Base-by-base conservation (phyloP, 2,888 invertebrate species). In the Oscheius onirici region DNA sequence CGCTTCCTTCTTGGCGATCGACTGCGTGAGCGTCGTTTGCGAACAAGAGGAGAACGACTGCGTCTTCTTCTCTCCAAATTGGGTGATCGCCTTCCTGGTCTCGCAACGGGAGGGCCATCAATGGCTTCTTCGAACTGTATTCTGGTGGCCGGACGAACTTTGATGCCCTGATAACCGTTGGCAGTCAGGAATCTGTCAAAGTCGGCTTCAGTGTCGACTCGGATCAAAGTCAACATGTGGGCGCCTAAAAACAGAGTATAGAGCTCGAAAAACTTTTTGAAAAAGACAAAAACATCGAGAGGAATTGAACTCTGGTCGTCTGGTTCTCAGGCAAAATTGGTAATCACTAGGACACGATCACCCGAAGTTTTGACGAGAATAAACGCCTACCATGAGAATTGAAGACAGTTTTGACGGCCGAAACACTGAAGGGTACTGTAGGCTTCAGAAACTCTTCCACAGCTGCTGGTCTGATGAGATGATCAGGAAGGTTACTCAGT, bases 161-260 rank as follows among this genome's bases (percentile, higher is more conserved):
- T 77, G 24, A 84, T 81, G 24, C 83, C 83, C 44, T 71, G 72
- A n/a, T 83, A 79, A 2, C 82, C 82, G 66, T 83, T 78, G 51
- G 79, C 55, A 55, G 66, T 51, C 54, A 83, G 67, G 55, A 81
- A 51, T n/a, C 58, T 69, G 1, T 72, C 65, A 15, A 78, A 82
- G 57, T 84, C 83, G 51, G 63, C 69, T 24, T 72, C 72, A 44
- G 69, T 71, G 8, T 81, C 76, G 28, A 81, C 72, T 10, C 79
- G 72, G n/a, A 83, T 76, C 41, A 84, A 51, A 2, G 82, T 78
- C 49, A 77, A 72, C 52, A 83, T 55, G 26, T 75, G 78, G 17
- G 80, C 65, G 2, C 76, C 81, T 81, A 44, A 60, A 73, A 26
- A 60, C 34, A 13, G 13, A n/a, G 6, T 5, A 24, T 24, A 15